Conservation (phyloP, 2,797 vertebrate species). For the Tangara arthus region DNA sequence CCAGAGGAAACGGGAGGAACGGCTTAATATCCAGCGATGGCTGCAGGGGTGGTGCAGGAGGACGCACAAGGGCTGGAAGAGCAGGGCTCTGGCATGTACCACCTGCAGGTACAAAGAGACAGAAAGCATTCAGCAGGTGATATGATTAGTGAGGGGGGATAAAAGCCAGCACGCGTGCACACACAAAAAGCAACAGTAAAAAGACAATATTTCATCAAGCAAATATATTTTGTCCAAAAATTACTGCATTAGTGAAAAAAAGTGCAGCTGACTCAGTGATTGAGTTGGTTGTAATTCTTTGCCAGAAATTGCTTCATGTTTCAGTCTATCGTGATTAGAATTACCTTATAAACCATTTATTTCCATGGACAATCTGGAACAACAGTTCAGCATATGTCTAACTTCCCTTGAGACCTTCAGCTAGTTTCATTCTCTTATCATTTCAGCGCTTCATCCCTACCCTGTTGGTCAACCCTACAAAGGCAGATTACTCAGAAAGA, state of each 20-base stretch:
- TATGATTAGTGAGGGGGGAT: accelerated
- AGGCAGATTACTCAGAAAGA: background rate
- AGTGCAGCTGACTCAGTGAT: background rate
- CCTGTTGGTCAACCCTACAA: background rate
- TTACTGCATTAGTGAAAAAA: background rate
- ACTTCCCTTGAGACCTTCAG: background rate
- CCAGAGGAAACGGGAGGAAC: slow-evolving; percentile 91
- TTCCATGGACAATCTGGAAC: background rate
- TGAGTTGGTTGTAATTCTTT: background rate
- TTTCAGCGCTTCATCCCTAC: background rate
- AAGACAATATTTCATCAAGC: background rate
- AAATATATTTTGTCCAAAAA: background rate
- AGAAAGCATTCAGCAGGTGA: background rate
- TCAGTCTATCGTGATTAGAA: background rate
- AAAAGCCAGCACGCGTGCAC: background rate
- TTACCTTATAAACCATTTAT: background rate
- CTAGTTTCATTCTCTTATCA: background rate
- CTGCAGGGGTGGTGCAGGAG: slow-evolving; percentile 85
- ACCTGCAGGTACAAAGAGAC: slow-evolving; percentile 77
- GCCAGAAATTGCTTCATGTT: background rate
- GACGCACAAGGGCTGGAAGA: slow-evolving; percentile 88
- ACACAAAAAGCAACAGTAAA: background rate
- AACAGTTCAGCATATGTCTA: background rate
- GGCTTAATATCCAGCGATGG: slow-evolving; percentile 90
- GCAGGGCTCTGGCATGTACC: slow-evolving; percentile 93